Base-by-base conservation (phyloP, 2,888 invertebrate species). In the Bembecia ichneumoniformis region DNA sequence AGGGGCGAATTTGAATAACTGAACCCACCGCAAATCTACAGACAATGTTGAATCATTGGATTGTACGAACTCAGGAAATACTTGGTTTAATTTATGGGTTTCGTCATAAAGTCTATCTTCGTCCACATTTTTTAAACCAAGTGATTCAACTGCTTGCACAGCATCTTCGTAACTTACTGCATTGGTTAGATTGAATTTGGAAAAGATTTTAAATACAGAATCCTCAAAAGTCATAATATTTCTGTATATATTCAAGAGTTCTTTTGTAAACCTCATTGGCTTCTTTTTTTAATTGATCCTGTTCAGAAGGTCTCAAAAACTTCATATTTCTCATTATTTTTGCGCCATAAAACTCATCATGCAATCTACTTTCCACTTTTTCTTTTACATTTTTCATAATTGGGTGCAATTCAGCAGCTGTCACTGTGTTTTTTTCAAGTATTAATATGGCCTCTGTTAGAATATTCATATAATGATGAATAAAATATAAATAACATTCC, bases 161-260 rank as follows among this genome's bases (percentile, higher is more conserved):
- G 50, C 48, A 50, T 52, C 49, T 52, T 50, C 50, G 48, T 52
- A 50, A 48, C 34, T 50, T 47, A 49, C 13, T 48, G 48, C 49
- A 49, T 48, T 47, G 47, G 45, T 47, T 45, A 51, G 35, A 51
- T 51, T 44, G 34, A 49, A 51, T 44, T 51, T 51, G 35, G 49
- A 49, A 51, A 51, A 51, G 11, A 50, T 35, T 47, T 50, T 50
- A 35, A 50, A 49, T 35, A 51, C 47, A 44, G 51, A 51, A 9
- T 7, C 1, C 48, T 52, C 48, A 52, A n/a, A 52, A 52, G 48
- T 52, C 49, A 50, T 52, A 52, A 50, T 50, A 50, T 50, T 52
- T 52, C 46, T 47, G 48, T 47, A 50, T 34, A 40, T 49, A 50
- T 49, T 52, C 50, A 48, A 52, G 43, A 50, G 50, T 46, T 50